Evolutionary conservation across 2,888 invertebrate species (phyloP).

Genomic region (Microdon myrmicae): DNA sequence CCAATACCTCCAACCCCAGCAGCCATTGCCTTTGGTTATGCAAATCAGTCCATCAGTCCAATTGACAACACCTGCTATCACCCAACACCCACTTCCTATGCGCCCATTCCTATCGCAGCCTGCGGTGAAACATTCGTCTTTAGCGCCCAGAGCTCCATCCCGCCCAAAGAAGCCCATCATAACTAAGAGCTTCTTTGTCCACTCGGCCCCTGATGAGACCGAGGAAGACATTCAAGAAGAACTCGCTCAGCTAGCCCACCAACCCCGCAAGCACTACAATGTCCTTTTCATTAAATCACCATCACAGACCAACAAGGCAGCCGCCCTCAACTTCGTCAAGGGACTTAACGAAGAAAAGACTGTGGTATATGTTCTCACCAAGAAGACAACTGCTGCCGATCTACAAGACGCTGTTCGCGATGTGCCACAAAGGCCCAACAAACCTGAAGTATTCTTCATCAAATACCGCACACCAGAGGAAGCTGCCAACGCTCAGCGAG

Average conservation of each 20-base stretch:
- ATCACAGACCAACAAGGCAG: constrained; percentile 60
- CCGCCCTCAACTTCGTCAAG: constrained; percentile 61
- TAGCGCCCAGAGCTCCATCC: constrained; percentile 54
- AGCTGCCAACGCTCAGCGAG: constrained; percentile 63
- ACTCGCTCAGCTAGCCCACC: constrained; percentile 58
- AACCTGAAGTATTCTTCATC: constrained; percentile 67
- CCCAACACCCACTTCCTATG: constrained; percentile 9
- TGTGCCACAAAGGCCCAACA: constrained; percentile 61
- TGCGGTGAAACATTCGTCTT: constrained; percentile 54
- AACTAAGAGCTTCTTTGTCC: constrained; percentile 65
- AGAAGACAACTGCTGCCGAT: constrained; percentile 63
- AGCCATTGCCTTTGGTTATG: constrained; percentile 27
- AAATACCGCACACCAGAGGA: constrained; percentile 66
- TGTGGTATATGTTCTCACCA: constrained; percentile 65
- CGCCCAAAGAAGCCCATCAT: constrained; percentile 60
- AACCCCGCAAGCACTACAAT: constrained; percentile 64
- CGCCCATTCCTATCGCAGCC: constrained; percentile 25
- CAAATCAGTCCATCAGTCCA: constrained; percentile 37
- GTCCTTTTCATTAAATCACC: constrained; percentile 66
- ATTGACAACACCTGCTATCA: constrained; percentile 7
- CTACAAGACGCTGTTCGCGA: constrained; percentile 62
- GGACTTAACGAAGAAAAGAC: constrained; percentile 65
- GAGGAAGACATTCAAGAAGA: constrained; percentile 63
- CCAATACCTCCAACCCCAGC: constrained; percentile 28
- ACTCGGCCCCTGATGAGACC: constrained; percentile 65